phyloP scores from a whole-genome alignment of 1,140 invertebrate species.

The Sminthurides bifidus region DNA sequence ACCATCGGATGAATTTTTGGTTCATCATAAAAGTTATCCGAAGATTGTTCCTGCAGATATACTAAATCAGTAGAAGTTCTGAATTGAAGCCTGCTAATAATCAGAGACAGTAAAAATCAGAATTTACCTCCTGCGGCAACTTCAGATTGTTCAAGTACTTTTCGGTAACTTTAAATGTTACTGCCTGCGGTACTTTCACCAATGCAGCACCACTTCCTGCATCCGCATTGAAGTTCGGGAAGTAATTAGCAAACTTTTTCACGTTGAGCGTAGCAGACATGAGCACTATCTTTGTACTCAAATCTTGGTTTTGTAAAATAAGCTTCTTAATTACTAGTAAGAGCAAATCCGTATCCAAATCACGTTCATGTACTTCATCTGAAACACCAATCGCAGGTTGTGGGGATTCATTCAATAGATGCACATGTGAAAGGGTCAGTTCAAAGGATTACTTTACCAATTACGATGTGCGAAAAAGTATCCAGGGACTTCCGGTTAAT shows the following conservation, averaged over 20 bases:
- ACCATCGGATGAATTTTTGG: conserved; percentile 33
- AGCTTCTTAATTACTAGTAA: conserved; percentile 68
- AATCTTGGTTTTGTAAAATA: conserved; percentile 20
- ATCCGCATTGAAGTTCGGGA: conserved; percentile 32
- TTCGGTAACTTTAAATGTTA: too few species aligned
- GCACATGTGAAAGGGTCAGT: background rate
- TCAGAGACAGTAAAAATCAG: too few species aligned
- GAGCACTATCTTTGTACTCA: conserved; percentile 39
- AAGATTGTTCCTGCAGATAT: too few species aligned
- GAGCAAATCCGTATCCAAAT: conserved; percentile 86
- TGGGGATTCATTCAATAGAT: background rate
- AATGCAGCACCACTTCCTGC: background rate
- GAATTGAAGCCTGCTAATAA: too few species aligned
- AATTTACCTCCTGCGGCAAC: too few species aligned
- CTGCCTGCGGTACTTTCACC: conserved; percentile 1
- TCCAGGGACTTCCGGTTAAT: conserved; percentile 47
- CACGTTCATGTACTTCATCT: conserved; percentile 87
- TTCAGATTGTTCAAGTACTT: too few species aligned
- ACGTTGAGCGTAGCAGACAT: conserved; percentile 50
- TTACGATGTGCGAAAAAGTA: conserved; percentile 73
- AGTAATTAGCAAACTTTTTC: conserved; percentile 44
- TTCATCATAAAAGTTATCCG: too few species aligned
- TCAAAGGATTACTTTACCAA: conserved; percentile 41
- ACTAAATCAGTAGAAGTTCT: too few species aligned
- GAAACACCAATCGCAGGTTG: background rate